Conservation (phyloP, 2,113 vertebrate genomes). For the Okapia johnstoni region DNA sequence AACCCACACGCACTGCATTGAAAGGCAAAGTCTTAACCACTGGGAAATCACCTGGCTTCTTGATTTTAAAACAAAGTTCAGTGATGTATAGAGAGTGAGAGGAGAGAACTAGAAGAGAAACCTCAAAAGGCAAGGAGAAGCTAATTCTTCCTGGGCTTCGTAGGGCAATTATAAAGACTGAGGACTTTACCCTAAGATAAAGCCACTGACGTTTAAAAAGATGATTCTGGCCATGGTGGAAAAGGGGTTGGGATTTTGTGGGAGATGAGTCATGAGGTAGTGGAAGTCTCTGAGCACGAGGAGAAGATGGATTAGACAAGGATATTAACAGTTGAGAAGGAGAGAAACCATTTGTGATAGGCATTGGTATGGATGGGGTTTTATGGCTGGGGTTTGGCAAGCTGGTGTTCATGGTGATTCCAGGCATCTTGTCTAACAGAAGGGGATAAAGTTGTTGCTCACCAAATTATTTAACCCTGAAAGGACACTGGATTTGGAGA, state of each 20-base stretch:
- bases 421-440: neutral
- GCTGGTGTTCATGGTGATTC: neutral
- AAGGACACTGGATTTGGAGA: neutral
- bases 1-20: neutral
- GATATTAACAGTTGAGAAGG: neutral
- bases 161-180: neutral
- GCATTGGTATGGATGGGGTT: neutral
- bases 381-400: neutral
- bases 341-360: neutral
- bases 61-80: neutral
- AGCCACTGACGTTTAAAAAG: neutral
- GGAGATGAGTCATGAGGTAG: neutral
- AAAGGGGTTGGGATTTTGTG: neutral
- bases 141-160: neutral
- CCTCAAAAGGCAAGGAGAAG: neutral
- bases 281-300: neutral
- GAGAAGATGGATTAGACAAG: neutral
- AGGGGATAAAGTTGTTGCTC: neutral
- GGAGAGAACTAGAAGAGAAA: neutral
- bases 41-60: neutral
- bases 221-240: no score
- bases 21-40: neutral
- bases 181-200: neutral
- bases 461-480: neutral
- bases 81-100: neutral